Evolutionary conservation across 92 coral and sea anemone species (phyloP).

Genomic region (Scolanthus callimorphus): DNA sequence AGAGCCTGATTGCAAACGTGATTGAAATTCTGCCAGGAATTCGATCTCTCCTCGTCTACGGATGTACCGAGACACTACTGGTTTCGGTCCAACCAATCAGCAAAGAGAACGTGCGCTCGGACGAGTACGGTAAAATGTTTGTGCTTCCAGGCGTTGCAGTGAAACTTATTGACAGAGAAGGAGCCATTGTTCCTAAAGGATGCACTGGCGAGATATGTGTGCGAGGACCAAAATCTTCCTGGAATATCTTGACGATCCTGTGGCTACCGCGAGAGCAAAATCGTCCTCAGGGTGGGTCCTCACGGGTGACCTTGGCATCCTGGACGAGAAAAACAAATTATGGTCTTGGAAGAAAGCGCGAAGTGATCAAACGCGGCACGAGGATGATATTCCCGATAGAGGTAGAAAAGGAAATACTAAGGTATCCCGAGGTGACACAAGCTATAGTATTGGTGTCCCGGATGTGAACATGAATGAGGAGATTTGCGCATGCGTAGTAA

Average conservation of each 20-base stretch:
- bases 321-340: conserved; percentile 7
- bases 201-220: conserved; percentile 10
- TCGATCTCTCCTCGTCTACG: conserved; percentile 9
- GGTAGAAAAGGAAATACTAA: conserved; percentile 4
- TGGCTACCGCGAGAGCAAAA: conserved; percentile 7
- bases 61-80: conserved; percentile 8
- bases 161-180: conserved; percentile 16
- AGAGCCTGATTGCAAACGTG: conserved; percentile 6
- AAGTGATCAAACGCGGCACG: neutral
- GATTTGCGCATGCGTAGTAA: conserved; percentile 38
- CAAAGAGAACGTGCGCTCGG: conserved; percentile 4
- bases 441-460: conserved; percentile 26
- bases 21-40: conserved; percentile 18
- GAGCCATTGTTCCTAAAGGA: conserved; percentile 20
- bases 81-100: conserved; percentile 22
- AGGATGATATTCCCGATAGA: conserved; percentile 9
- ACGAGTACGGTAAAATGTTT: conserved; percentile 22
- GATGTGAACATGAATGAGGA: conserved; percentile 13
- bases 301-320: conserved; percentile 23
- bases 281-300: conserved; percentile 13
- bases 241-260: conserved; percentile 16
- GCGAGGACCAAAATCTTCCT: conserved; percentile 12
- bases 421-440: neutral
- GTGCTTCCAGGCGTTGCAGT: conserved; percentile 18
- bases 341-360: neutral